Percentiles rank a stretch among this genome's conserved stretches.
phyloP scores from a whole-genome alignment of 2,113 vertebrate species.

The Phylloscopus whistleri region DNA sequence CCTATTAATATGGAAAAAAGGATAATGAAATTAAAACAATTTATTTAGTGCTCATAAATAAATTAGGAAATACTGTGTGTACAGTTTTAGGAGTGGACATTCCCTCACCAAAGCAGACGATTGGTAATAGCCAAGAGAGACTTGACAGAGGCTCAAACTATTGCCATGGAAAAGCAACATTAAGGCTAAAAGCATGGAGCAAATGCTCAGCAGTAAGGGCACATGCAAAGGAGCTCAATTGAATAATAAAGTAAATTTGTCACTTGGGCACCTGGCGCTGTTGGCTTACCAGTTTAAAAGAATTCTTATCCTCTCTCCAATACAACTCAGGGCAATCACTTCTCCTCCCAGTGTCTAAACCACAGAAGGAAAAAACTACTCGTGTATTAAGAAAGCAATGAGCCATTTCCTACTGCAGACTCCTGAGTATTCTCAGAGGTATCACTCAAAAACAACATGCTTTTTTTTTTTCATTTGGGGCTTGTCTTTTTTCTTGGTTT shows the following conservation, averaged over 20 bases:
- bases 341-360: background rate
- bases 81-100: background rate
- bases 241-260: background rate
- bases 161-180: background rate
- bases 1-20: background rate
- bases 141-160: background rate
- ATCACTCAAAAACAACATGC: background rate
- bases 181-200: background rate
- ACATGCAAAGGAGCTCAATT: fast-evolving
- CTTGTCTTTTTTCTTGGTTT: background rate
- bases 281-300: background rate
- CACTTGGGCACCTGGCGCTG: background rate
- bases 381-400: background rate
- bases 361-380: background rate
- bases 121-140: background rate
- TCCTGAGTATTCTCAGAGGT: background rate
- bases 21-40: background rate
- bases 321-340: background rate
- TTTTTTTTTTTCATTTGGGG: background rate
- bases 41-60: background rate
- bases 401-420: background rate
- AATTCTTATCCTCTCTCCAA: background rate
- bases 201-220: background rate
- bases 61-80: background rate
- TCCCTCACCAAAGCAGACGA: background rate